Evolutionary conservation across 2,113 vertebrate genomes (phyloP), one percentile per base, ranked within the genome.

Genomic region (Rhinolophus ferrumequinum): DNA sequence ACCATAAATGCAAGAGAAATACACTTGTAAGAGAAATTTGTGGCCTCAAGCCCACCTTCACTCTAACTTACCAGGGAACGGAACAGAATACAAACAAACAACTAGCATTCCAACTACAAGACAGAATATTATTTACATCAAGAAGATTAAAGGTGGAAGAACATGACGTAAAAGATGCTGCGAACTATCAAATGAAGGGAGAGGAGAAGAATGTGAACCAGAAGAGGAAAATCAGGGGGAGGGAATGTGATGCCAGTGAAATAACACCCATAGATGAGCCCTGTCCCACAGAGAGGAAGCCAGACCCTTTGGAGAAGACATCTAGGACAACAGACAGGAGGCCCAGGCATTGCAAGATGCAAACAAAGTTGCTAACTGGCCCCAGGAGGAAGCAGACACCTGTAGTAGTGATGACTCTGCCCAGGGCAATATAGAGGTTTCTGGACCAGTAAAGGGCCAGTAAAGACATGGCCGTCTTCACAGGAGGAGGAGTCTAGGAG

Each of bases 191-290:
- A 35, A 50, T 0, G 0, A 7, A 0, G 26, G 4, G 6, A 24
- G 30, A 62, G 8, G 24, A 21, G n/a, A 13, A 67, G 35, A 30
- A 35, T 8, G 30, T 35, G 56, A 12, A 16, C 50, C 8, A 15
- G 3, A 0, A 13, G 47, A 73, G 33, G 38, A 54, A 30, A 52
- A 5, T 0, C 4, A 70, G 12, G 24, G 30, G 44, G 38, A 33
- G 24, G 67, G 6, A 3, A 9, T 1, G 47, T 58, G 3, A 4
- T 22, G 3, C 10, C 52, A 35, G 5, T 1, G 41, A 15, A 19
- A 13, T 6, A 14, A 28, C 13, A 19, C 0, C 0, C 0, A 9
- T 6, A 5, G 0, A 38, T 2, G n/a, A 56, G 35, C 16, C 52
- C 67, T 44, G n/a, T 82, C 41, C 24, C 24, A 44, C 3, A 41